Base-by-base conservation (phyloP, 2,888 invertebrate genomes). In the Amblyjoppa fuscipennis region DNA sequence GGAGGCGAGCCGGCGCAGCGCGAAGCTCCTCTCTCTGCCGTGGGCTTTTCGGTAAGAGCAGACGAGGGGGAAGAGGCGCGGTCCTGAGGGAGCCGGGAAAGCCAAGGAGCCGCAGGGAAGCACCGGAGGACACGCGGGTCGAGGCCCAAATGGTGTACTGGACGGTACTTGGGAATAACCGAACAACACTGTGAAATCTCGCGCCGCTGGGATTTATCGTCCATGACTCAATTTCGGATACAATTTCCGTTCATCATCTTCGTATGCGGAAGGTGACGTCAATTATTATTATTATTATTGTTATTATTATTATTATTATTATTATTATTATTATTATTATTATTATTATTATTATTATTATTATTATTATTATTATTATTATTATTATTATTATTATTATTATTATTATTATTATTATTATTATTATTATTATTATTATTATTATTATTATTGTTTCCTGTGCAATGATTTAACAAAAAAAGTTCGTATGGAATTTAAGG, bases 31-130 rank as follows among this genome's bases (percentile, higher is more conserved):
- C 76, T 84, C 71, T 59, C 56, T 68, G 80, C 77, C 41, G 76
- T 51, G 53, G 20, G 68, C 31, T 61, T 45, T 64, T 64, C 80
- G 83, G 76, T 53, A 45, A 53, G 68, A 77, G 49, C 56, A 73
- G 77, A 77, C 38, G 73, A 28, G 56, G 31, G 53, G 31, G 56
- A 71, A 45, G 70, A 70, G 70, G 20, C n/a, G 25, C 31, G 31
- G 56, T 56, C 82, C 59, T 73, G 66, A 25, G 82, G 77, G 82
- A 77, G 34, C 45, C 11, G 71, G 82, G 73, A 78, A 73, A 83
- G 77, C 82, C 31, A 53, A 71, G 76, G 69, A 59, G 70, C 59
- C 70, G 31, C 49, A 45, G 61, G 28, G 28, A 51, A 74, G 73
- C 25, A 69, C 77, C 3, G 61, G 20, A 80, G 77, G 77, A 77